phyloP scores from a whole-genome alignment of 2,888 invertebrate genomes.

The Branchipolynoe longqiensis region DNA sequence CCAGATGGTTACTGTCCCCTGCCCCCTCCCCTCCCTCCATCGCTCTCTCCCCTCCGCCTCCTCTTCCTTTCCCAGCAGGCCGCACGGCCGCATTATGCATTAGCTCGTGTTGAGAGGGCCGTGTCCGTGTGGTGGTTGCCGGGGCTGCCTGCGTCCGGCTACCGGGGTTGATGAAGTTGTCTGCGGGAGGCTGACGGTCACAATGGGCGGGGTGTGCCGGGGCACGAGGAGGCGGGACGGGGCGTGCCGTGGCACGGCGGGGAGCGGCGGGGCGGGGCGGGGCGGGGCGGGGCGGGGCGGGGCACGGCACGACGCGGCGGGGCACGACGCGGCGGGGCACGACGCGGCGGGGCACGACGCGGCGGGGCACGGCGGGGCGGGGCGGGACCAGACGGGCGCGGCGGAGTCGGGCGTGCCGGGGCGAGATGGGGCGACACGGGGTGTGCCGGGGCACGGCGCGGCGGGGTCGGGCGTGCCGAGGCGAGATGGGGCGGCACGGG shows the following conservation, averaged over 20 bases:
- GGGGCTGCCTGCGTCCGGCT: too few relatives aligned
- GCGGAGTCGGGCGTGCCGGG: neutral
- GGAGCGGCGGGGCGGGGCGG: too few relatives aligned
- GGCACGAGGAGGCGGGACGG: too few relatives aligned
- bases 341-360: neutral
- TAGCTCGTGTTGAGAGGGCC: constrained; percentile 8
- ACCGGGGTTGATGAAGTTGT: too few relatives aligned
- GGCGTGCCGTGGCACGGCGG: too few relatives aligned
- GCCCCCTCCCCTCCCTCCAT: neutral
- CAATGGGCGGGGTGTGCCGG: too few relatives aligned
- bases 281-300: too few relatives aligned
- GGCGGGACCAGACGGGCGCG: neutral
- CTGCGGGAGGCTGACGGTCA: too few relatives aligned
- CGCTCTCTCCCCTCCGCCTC: neutral
- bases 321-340: too few relatives aligned
- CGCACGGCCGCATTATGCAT: neutral
- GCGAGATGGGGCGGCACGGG: neutral
- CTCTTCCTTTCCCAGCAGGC: neutral
- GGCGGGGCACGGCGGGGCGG: neutral
- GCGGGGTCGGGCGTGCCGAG: neutral
- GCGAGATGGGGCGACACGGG: neutral
- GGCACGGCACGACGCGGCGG: too few relatives aligned
- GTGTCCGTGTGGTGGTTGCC: too few relatives aligned
- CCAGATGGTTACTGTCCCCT: constrained; percentile 12
- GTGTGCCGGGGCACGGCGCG: constrained; percentile 19